A percentile compares a stretch with the other conserved stretches of the same genome.
Evolutionary conservation across 35 echinoderm and acorn worm genomes (phyloP).

Genomic region (Stichopus chloronotus): DNA sequence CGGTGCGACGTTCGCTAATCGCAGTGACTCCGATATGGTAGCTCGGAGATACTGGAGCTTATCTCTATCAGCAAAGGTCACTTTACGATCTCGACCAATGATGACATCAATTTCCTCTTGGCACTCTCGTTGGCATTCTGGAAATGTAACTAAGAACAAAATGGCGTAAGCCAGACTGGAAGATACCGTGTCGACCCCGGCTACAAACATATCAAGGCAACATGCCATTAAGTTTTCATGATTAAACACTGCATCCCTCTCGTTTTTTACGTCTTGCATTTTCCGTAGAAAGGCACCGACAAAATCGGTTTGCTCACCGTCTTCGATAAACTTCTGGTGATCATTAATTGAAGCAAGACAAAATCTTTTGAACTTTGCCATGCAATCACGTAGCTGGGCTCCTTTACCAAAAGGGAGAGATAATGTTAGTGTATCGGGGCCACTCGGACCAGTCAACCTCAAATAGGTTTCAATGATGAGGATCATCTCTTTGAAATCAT

Average conservation of each 20-base stretch:
- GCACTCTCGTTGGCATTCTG: constrained; percentile 34
- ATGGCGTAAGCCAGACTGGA: constrained; percentile 4
- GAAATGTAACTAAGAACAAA: constrained; percentile 27
- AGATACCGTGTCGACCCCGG: constrained; percentile 45
- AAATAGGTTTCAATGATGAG: constrained; percentile 42
- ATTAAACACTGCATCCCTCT: constrained; percentile 23
- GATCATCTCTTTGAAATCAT: constrained; percentile 1
- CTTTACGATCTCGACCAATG: constrained; percentile 14
- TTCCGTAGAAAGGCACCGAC: constrained; percentile 40
- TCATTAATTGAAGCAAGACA: constrained; percentile 6
- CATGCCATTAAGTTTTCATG: constrained; percentile 29
- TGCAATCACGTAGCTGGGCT: constrained; percentile 37
- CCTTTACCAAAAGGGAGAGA: constrained; percentile 40
- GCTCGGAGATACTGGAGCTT: constrained; percentile 28
- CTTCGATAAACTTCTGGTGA: not conserved
- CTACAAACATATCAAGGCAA: constrained; percentile 50
- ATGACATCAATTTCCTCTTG: constrained; percentile 34
- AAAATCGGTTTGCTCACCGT: constrained; percentile 34
- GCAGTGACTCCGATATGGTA: constrained; percentile 28
- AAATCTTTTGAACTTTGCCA: constrained; percentile 29
- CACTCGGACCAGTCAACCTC: constrained; percentile 12
- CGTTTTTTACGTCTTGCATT: not conserved
- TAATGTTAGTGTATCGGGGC: not conserved
- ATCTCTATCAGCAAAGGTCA: constrained; percentile 31
- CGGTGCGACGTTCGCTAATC: constrained; percentile 13